phyloP scores from a whole-genome alignment of 2,797 vertebrate genomes.

The Phoxinus dragarum region DNA sequence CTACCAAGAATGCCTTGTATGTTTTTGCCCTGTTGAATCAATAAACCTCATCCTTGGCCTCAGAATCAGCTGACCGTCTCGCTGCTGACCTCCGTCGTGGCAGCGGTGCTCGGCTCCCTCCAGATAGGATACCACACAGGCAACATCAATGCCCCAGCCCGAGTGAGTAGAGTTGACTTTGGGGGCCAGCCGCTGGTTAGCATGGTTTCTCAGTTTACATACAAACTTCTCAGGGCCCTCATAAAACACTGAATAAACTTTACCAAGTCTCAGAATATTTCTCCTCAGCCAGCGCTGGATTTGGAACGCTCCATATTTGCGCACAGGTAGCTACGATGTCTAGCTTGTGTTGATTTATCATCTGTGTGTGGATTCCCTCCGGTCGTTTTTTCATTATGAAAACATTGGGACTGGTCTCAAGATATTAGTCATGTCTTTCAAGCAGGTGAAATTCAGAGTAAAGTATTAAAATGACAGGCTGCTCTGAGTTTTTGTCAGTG shows the following conservation, averaged over 20 bases:
- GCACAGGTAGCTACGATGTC: conserved; percentile 62
- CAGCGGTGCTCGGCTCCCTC: conserved; percentile 79
- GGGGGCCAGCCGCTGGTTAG: conserved; percentile 17
- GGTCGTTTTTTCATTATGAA: conserved; percentile 38
- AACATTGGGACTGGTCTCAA: conserved; percentile 49
- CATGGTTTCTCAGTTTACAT: conserved; percentile 52
- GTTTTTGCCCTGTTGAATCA: neutral
- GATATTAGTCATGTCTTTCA: conserved; percentile 62
- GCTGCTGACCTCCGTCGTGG: conserved; percentile 78
- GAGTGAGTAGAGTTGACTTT: conserved; percentile 69
- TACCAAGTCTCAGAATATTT: conserved; percentile 56
- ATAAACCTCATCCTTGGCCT: conserved; percentile 31
- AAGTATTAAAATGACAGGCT: conserved; percentile 37
- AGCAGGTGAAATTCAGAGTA: conserved; percentile 54
- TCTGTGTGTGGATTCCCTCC: conserved; percentile 49
- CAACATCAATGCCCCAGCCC: conserved; percentile 81
- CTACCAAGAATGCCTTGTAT: neutral
- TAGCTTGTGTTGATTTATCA: conserved; percentile 60
- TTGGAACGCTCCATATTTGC: conserved; percentile 54
- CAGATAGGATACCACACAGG: conserved; percentile 85
- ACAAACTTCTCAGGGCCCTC: conserved; percentile 63
- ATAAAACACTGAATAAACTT: conserved; percentile 67
- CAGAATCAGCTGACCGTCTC: conserved; percentile 75
- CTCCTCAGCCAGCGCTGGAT: conserved; percentile 48
- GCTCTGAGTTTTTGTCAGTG: neutral